These are phyloP conservation scores for Conus canariensis DNA, from an alignment of 2,888 invertebrate genomes.

Conservation along the genomic window DNA sequence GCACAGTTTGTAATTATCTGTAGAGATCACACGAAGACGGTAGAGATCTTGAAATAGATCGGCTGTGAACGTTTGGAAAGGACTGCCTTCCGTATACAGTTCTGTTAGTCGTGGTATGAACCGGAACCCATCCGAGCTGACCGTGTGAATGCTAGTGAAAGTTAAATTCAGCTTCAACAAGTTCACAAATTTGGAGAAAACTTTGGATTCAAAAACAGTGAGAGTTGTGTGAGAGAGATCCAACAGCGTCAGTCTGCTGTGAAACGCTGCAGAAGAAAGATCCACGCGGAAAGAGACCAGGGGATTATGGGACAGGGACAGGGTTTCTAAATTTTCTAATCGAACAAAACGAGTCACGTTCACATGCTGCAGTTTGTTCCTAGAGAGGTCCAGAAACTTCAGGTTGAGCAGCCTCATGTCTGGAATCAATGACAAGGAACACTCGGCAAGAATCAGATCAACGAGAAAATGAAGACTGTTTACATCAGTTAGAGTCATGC, in stretches of 20 bases:
- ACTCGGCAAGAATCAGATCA: not conserved
- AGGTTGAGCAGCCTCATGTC: not conserved
- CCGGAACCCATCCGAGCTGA: not conserved
- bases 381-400: not conserved
- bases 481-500: not conserved
- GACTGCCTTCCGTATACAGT: not conserved
- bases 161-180: slow-evolving; percentile 8
- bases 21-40: not conserved
- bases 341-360: not conserved
- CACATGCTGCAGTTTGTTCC: not conserved
- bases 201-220: too few species aligned
- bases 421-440: not conserved
- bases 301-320: not conserved
- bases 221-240: too few species aligned
- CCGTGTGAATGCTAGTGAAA: not conserved
- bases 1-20: not conserved
- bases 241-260: too few species aligned
- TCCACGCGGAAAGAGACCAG: not conserved
- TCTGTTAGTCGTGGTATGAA: not conserved
- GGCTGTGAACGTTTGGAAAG: not conserved
- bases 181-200: not conserved
- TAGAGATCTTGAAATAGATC: not conserved
- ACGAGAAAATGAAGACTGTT: not conserved
- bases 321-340: not conserved
- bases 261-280: not conserved